A percentile compares a stretch with the other conserved stretches of the same genome.
phyloP scores from a whole-genome alignment of 2,113 vertebrate genomes.

The Myodes glareolus region DNA sequence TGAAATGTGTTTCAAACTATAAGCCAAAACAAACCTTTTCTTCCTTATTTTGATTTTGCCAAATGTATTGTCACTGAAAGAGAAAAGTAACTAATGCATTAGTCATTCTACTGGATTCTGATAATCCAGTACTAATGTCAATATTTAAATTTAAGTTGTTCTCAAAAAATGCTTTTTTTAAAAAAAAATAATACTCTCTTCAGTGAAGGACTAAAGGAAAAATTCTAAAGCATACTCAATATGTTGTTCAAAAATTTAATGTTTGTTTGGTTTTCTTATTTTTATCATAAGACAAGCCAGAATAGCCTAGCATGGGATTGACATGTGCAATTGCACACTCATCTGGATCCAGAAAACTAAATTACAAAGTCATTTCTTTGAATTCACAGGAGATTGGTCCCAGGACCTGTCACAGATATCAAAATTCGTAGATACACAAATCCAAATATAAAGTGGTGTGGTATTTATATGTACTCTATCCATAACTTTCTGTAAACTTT shows the following conservation, averaged over 20 bases:
- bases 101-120: too few relatives aligned
- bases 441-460: background rate
- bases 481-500: background rate
- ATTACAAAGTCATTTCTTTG: background rate
- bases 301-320: background rate
- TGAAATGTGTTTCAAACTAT: background rate
- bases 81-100: background rate
- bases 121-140: background rate
- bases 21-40: background rate
- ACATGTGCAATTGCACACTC: background rate
- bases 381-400: background rate
- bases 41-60: background rate
- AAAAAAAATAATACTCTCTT: background rate
- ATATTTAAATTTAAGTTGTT: conserved; percentile 50
- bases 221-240: background rate
- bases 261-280: background rate
- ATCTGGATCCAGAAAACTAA: background rate
- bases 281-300: background rate
- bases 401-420: background rate
- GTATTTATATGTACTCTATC: background rate
- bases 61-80: background rate
- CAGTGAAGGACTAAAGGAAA: background rate
- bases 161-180: conserved; percentile 15
- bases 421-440: background rate
- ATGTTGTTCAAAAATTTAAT: background rate